phyloP scores from a whole-genome alignment of 2,888 invertebrate species.

The Drosophila diplacantha region DNA sequence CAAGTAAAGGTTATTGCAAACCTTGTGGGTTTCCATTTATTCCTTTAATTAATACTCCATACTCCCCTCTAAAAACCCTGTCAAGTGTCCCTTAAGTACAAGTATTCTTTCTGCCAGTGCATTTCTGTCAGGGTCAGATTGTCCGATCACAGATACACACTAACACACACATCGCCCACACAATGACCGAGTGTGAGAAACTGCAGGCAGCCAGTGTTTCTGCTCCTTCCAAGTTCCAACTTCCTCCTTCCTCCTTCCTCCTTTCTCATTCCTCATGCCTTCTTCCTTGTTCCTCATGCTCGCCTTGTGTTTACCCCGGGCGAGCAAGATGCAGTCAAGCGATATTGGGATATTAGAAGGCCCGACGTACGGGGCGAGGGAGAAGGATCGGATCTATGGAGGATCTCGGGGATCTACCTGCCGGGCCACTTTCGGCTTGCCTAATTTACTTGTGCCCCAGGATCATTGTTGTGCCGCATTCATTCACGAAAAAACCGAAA shows the following conservation, averaged over 20 bases:
- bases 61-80: background rate
- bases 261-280: conserved; percentile 11
- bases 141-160: conserved; percentile 15
- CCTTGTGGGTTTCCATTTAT: too few relatives aligned
- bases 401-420: conserved; percentile 50
- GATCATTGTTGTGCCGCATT: conserved; percentile 42
- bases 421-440: conserved; percentile 68
- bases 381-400: conserved; percentile 35
- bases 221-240: conserved; percentile 23
- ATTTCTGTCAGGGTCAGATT: conserved; percentile 27
- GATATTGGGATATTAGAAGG: conserved; percentile 63
- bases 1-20: too few relatives aligned
- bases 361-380: too few relatives aligned
- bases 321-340: conserved; percentile 62
- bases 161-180: conserved; percentile 52
- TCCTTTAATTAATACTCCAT: background rate
- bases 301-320: conserved; percentile 29
- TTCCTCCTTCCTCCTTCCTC: conserved; percentile 12
- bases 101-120: conserved; percentile 8
- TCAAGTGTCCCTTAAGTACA: background rate
- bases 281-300: conserved; percentile 9
- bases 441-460: conserved; percentile 71
- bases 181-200: conserved; percentile 65
- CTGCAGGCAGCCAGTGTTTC: conserved; percentile 44
- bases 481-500: conserved; percentile 62